These are phyloP conservation scores for Drosophila littoralis DNA, from an alignment of 1,140 invertebrate species.

Conservation along the genomic window DNA sequence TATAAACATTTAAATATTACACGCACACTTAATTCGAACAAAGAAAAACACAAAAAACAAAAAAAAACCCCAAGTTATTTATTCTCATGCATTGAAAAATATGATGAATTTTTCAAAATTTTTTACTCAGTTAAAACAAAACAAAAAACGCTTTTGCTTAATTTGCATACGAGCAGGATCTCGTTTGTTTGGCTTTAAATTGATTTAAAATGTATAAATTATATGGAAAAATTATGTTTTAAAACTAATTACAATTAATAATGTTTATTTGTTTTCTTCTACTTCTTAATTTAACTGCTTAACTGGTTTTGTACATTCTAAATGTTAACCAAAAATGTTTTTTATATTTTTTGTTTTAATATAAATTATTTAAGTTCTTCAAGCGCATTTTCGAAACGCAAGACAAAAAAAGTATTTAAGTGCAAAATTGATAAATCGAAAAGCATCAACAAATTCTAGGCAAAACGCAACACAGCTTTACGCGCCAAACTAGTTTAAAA, in stretches of 20 bases:
- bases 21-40: constrained; percentile 23
- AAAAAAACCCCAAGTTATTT: constrained; percentile 54
- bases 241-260: constrained; percentile 66
- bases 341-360: constrained; percentile 24
- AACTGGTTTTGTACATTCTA: constrained; percentile 64
- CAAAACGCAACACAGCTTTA: constrained; percentile 82
- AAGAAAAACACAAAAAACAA: constrained; percentile 14
- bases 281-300: constrained; percentile 55
- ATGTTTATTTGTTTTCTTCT: constrained; percentile 34
- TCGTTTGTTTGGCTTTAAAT: constrained; percentile 83
- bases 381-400: constrained; percentile 72
- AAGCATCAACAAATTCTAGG: constrained; percentile 56
- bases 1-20: constrained; percentile 43
- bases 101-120: constrained; percentile 61
- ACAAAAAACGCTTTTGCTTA: constrained; percentile 59
- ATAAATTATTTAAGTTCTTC: constrained; percentile 72
- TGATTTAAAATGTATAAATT: constrained; percentile 44
- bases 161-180: constrained; percentile 83
- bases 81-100: constrained; percentile 58
- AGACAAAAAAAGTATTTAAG: constrained; percentile 77
- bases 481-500: constrained; percentile 81
- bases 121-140: constrained; percentile 35
- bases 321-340: constrained; percentile 73
- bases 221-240: constrained; percentile 59
- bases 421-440: constrained; percentile 56